Evolutionary conservation across 2,113 vertebrate genomes (phyloP).

Genomic region (Neodon shergylaensis): DNA sequence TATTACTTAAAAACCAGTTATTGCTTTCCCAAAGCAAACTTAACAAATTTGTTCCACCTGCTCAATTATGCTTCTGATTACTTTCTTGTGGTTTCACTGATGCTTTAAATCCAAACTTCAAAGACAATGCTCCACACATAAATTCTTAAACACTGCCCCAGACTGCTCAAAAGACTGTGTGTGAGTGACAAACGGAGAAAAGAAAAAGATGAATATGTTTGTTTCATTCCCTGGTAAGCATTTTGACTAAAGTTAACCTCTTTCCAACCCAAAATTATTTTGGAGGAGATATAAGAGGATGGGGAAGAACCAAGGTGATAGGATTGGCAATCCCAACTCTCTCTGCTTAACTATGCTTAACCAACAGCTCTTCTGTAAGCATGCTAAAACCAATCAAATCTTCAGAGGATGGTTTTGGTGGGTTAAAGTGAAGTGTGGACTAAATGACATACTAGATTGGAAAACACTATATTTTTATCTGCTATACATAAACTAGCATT

Average conservation of each 20-base stretch:
- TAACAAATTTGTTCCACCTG: constrained; percentile 86
- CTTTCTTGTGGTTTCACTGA: constrained; percentile 85
- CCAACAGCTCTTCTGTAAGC: background rate
- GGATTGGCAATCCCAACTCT: background rate
- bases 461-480: constrained; percentile 40
- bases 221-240: constrained; percentile 8
- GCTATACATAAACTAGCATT: background rate
- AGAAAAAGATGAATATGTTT: background rate
- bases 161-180: constrained; percentile 30
- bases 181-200: background rate
- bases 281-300: background rate
- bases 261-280: constrained; percentile 13
- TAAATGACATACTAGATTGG: constrained; percentile 2
- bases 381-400: constrained; percentile 40
- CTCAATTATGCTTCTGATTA: constrained; percentile 80
- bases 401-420: background rate
- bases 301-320: background rate
- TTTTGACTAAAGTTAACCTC: background rate
- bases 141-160: constrained; percentile 47
- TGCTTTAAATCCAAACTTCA: constrained; percentile 83
- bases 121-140: constrained; percentile 80
- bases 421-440: background rate
- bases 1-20: constrained; percentile 85
- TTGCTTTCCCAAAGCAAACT: constrained; percentile 84
- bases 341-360: background rate